Evolutionary conservation across 2,113 vertebrate genomes (phyloP).

Genomic region (Lasiurus borealis): DNA sequence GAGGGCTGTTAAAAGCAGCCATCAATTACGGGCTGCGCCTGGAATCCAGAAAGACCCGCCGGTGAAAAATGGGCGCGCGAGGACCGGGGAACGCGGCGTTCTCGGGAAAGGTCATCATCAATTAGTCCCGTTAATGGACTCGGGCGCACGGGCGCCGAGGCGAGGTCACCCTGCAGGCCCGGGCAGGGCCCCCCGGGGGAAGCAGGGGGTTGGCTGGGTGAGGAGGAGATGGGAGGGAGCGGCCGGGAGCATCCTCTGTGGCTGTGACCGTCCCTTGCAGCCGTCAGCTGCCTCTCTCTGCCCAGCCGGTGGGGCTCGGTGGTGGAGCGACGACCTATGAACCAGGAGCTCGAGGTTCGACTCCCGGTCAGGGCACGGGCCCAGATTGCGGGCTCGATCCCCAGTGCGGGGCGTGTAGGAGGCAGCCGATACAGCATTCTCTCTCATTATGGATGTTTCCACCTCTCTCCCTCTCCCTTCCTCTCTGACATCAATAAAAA

Average conservation of each 20-base stretch:
- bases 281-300: no score
- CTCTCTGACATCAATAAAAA: no score
- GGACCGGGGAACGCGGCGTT: constrained; percentile 48
- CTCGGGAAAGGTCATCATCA: constrained; percentile 62
- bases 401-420: no score
- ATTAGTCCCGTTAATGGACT: constrained; percentile 63
- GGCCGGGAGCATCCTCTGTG: neutral
- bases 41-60: constrained; percentile 36
- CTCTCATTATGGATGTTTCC: no score
- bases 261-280: neutral
- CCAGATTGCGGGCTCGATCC: no score
- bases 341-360: no score
- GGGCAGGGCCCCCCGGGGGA: neutral
- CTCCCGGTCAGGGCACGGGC: no score
- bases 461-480: no score
- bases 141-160: neutral
- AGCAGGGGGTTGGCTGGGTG: neutral
- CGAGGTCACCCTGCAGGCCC: neutral
- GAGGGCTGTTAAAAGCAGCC: constrained; percentile 59
- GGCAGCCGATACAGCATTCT: no score
- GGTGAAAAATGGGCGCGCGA: constrained; percentile 46
- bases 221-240: neutral
- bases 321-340: no score
- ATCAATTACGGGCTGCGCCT: constrained; percentile 49
- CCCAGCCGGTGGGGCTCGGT: no score